Evolutionary conservation across 2,113 vertebrate species (phyloP).

Genomic region (Callipepla squamata): DNA sequence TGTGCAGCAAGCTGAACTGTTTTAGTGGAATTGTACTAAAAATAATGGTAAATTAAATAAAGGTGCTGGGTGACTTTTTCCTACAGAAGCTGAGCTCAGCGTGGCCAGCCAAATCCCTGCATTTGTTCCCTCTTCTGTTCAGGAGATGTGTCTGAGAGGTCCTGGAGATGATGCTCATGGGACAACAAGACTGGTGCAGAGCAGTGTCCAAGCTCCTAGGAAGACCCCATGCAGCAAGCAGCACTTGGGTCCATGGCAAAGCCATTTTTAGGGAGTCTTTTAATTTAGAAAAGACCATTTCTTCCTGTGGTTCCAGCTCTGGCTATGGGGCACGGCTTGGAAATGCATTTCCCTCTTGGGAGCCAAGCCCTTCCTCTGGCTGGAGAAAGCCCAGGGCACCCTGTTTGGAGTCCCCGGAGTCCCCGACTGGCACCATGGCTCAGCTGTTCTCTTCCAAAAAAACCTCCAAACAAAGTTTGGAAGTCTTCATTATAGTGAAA

Average conservation of each 20-base stretch:
- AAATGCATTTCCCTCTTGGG: neutral
- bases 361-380: neutral
- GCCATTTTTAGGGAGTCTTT: neutral
- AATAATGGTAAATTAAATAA: neutral
- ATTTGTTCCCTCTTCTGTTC: neutral
- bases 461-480: fast-evolving
- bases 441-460: neutral
- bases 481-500: neutral
- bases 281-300: neutral
- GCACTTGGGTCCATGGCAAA: neutral
- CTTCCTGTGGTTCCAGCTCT: neutral
- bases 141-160: no score
- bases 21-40: neutral
- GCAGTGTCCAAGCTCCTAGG: neutral
- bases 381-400: neutral
- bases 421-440: neutral
- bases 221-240: neutral
- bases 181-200: neutral
- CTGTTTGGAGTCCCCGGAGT: neutral
- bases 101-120: neutral
- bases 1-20: neutral
- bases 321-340: neutral
- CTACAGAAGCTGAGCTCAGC: neutral
- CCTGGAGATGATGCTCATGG: neutral
- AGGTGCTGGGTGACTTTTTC: neutral